phyloP scores from a whole-genome alignment of 2,797 vertebrate species.

The Pyrocephalus nanus region DNA sequence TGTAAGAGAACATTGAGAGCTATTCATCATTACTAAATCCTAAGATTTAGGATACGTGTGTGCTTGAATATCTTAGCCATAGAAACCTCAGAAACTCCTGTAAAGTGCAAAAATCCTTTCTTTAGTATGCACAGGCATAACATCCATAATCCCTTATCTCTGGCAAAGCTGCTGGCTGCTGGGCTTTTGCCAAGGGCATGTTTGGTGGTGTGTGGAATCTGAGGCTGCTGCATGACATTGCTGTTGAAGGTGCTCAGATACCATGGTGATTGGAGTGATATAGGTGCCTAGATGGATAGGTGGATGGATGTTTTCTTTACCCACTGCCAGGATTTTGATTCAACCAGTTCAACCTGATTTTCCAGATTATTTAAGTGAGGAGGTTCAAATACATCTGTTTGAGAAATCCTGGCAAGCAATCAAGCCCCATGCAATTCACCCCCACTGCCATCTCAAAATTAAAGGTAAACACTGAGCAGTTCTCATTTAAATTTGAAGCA shows the following conservation, averaged over 20 bases:
- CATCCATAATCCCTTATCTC: slow-evolving; percentile 73
- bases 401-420: slow-evolving; percentile 70
- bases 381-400: slow-evolving; percentile 71
- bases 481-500: slow-evolving; percentile 74
- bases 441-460: slow-evolving; percentile 66
- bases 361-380: slow-evolving; percentile 77
- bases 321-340: slow-evolving; percentile 68
- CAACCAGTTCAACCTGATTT: slow-evolving; percentile 77
- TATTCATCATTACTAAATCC: slow-evolving; percentile 43
- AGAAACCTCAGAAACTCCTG: slow-evolving; percentile 42
- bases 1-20: slow-evolving; percentile 1
- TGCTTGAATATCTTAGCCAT: slow-evolving; percentile 44
- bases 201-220: slow-evolving; percentile 64
- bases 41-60: slow-evolving; percentile 47
- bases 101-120: slow-evolving; percentile 64
- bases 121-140: slow-evolving; percentile 66
- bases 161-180: slow-evolving; percentile 62
- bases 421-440: slow-evolving; percentile 67
- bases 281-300: slow-evolving; percentile 3
- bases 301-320: slow-evolving; percentile 63
- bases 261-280: background rate
- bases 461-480: slow-evolving; percentile 70
- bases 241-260: slow-evolving; percentile 39
- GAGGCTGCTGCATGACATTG: slow-evolving; percentile 55
- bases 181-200: slow-evolving; percentile 70